A percentile compares a stretch with the other conserved stretches of the same genome.
phyloP scores from a whole-genome alignment of 2,113 vertebrate genomes.

The Parus major region DNA sequence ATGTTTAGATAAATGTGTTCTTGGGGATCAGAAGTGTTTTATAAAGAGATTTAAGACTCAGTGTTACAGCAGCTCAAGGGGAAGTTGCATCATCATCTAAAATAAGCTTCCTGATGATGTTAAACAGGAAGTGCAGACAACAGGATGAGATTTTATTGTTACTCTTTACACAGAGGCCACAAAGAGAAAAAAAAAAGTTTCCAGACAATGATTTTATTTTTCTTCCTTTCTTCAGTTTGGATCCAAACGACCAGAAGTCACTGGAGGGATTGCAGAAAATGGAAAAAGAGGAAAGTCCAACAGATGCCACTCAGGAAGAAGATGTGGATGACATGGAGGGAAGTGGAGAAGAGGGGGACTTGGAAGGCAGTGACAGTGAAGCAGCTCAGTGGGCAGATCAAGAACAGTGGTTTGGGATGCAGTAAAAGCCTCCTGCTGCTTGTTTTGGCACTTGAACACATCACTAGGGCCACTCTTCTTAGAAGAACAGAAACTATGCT shows the following conservation, averaged over 20 bases:
- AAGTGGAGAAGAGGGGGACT: constrained; percentile 95
- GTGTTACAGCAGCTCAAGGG: not conserved
- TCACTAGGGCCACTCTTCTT: not conserved
- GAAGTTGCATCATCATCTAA: not conserved
- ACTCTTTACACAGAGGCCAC: not conserved
- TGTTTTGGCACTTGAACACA: not conserved
- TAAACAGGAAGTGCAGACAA: constrained; percentile 13
- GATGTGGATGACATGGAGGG: constrained; percentile 99
- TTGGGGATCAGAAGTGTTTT: not conserved
- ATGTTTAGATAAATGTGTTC: not conserved
- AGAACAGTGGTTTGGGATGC: constrained; percentile 99
- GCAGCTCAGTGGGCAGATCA: constrained; percentile 98
- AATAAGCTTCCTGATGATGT: not conserved
- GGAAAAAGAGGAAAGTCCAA: constrained; percentile 98
- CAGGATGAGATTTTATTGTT: not conserved
- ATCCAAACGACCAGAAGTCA: constrained; percentile 98
- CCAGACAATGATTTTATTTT: constrained; percentile 5
- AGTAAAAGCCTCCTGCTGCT: constrained; percentile 70
- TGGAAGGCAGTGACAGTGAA: constrained; percentile 98
- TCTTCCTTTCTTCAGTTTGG: constrained; percentile 81
- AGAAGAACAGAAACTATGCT: not conserved
- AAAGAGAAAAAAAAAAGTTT: not conserved
- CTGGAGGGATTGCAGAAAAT: constrained; percentile 98
- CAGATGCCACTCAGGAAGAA: constrained; percentile 94
- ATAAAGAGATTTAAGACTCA: not conserved